Percentiles rank a stretch among this genome's conserved stretches.
These are phyloP conservation scores for Metaphire vulgaris DNA, from an alignment of 1,140 invertebrate species.

Conservation along the genomic window DNA sequence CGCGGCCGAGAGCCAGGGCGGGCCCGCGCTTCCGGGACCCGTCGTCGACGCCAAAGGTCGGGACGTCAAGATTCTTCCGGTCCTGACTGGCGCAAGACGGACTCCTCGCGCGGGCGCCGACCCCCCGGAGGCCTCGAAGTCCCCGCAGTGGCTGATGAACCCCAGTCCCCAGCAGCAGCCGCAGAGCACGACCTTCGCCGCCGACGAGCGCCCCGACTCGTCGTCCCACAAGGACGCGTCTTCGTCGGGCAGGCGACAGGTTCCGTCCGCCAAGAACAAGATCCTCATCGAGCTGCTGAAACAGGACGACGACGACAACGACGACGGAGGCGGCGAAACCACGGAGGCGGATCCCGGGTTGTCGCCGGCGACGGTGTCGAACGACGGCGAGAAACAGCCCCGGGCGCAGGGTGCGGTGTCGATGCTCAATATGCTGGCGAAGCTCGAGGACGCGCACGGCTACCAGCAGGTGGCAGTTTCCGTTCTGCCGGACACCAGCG, in stretches of 20 bases:
- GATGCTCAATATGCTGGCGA: neutral
- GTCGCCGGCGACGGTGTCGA: neutral
- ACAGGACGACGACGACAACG: conserved; percentile 67
- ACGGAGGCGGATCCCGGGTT: neutral
- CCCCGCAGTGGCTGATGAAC: conserved; percentile 55
- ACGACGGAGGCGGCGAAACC: no score
- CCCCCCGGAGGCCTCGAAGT: conserved; percentile 54
- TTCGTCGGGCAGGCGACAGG: conserved; percentile 23
- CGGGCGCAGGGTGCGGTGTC: neutral
- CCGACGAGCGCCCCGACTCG: conserved; percentile 48
- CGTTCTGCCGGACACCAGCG: neutral
- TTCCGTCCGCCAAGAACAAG: conserved; percentile 48
- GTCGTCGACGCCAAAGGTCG: conserved; percentile 15
- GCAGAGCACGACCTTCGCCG: conserved; percentile 52
- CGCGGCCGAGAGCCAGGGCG: neutral
- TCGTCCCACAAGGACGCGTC: conserved; percentile 37
- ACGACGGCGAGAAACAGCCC: neutral
- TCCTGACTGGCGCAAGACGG: neutral
- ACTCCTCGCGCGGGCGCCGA: conserved; percentile 31
- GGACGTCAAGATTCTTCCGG: no score
- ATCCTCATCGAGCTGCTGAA: conserved; percentile 73
- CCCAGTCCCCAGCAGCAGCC: conserved; percentile 47
- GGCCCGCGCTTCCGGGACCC: conserved; percentile 18
- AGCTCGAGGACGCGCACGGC: neutral
- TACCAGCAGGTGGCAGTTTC: neutral